Percentiles rank a stretch among this genome's conserved stretches.
Conservation (phyloP, 1,140 invertebrate genomes). For the Drosophila yakuba region DNA sequence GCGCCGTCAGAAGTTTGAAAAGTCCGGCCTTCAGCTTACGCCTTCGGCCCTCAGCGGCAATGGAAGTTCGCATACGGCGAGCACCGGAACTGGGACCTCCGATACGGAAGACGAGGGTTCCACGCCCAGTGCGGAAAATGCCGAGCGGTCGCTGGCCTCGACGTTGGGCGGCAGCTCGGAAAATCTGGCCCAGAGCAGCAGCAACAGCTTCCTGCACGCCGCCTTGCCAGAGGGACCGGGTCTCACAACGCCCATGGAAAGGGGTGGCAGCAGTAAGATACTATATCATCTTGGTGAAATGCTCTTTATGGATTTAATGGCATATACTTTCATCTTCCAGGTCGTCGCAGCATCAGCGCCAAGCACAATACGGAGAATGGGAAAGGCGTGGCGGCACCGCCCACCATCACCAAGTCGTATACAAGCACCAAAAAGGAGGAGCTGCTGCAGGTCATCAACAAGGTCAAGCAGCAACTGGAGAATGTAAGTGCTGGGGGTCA, state of each 20-base stretch:
- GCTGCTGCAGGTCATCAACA: slow-evolving; percentile 92
- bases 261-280: slow-evolving; percentile 84
- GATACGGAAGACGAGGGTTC: slow-evolving; percentile 92
- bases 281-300: background rate
- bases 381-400: slow-evolving; percentile 76
- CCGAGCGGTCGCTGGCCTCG: slow-evolving; percentile 86
- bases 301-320: background rate
- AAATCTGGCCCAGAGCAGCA: slow-evolving; percentile 70
- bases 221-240: slow-evolving; percentile 82
- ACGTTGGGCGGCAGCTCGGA: slow-evolving; percentile 83
- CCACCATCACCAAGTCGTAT: slow-evolving; percentile 86
- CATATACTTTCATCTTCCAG: slow-evolving; percentile 23
- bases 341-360: slow-evolving; percentile 84
- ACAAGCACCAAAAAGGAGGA: slow-evolving; percentile 92
- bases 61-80: slow-evolving; percentile 84
- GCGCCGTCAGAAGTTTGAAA: slow-evolving; percentile 88
- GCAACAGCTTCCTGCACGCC: slow-evolving; percentile 78
- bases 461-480: slow-evolving; percentile 94
- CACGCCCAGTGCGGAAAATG: slow-evolving; percentile 91
- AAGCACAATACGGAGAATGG: slow-evolving; percentile 83
- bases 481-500: slow-evolving; percentile 88
- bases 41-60: slow-evolving; percentile 75
- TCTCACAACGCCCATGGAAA: slow-evolving; percentile 56
- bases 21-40: slow-evolving; percentile 84
- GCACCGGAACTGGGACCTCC: slow-evolving; percentile 90